phyloP scores from a whole-genome alignment of 2,888 invertebrate species.

The Drosophila villosipedis region DNA sequence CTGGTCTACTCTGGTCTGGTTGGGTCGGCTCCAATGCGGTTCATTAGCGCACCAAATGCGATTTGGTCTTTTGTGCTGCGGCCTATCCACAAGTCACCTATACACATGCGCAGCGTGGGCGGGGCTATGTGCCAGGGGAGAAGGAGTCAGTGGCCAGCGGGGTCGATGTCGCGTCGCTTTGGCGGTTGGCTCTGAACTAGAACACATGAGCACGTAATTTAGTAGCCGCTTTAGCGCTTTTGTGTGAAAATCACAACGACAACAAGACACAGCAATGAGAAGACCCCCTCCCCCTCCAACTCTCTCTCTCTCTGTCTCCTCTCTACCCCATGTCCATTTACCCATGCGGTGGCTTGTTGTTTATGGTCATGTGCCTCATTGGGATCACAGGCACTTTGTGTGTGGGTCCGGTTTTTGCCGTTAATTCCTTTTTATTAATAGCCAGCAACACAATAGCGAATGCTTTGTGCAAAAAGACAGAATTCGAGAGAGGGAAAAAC shows the following conservation, averaged over 20 bases:
- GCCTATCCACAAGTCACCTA: slow-evolving; percentile 39
- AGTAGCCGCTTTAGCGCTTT: slow-evolving; percentile 80
- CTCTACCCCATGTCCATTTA: slow-evolving; percentile 23
- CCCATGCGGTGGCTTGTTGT: slow-evolving; percentile 61
- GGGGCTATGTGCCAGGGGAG: not conserved
- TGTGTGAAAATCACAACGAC: slow-evolving; percentile 79
- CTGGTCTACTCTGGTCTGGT: slow-evolving; percentile 11
- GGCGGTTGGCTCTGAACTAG: slow-evolving; percentile 62
- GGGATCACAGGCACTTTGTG: slow-evolving; percentile 66
- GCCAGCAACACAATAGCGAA: slow-evolving; percentile 61
- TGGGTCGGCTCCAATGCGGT: slow-evolving; percentile 63
- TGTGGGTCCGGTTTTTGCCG: slow-evolving; percentile 77
- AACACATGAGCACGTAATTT: slow-evolving; percentile 82
- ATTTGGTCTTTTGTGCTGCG: slow-evolving; percentile 58
- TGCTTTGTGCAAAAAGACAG: slow-evolving; percentile 32
- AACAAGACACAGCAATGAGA: slow-evolving; percentile 40
- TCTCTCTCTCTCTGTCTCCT: not conserved
- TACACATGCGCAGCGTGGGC: slow-evolving; percentile 23
- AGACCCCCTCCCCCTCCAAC: not conserved
- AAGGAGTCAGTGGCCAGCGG: not conserved
- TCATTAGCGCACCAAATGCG: slow-evolving; percentile 80
- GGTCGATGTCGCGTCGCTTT: slow-evolving; percentile 32
- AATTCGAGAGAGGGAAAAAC: slow-evolving; percentile 29
- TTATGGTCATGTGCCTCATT: slow-evolving; percentile 75
- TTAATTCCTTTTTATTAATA: slow-evolving; percentile 81